A percentile compares a stretch with the other conserved stretches of the same genome.
Conservation (phyloP, 2,113 vertebrate genomes). For the Poeciliopsis prolifica region DNA sequence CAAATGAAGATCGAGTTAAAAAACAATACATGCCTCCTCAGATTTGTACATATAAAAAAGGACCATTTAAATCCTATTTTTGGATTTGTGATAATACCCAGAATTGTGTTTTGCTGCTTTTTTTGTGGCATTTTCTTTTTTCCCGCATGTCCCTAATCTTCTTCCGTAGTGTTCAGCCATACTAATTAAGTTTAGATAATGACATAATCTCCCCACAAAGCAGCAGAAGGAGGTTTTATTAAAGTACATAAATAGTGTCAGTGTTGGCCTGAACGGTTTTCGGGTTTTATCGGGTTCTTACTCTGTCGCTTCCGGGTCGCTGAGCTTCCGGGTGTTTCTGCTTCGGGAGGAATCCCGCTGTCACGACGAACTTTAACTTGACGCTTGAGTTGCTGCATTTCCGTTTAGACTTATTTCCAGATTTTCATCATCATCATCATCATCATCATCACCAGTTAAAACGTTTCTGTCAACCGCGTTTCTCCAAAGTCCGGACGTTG, state of each 20-base stretch:
- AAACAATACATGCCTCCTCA: neutral
- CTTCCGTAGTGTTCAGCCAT: no score
- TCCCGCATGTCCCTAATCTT: no score
- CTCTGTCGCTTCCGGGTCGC: constrained; percentile 3
- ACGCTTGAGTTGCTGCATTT: constrained; percentile 41
- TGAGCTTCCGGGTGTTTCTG: constrained; percentile 49
- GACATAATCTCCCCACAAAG: no score
- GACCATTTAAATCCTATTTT: no score
- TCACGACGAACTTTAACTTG: neutral
- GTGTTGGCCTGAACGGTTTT: neutral
- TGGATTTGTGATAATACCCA: no score
- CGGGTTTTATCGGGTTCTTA: constrained; percentile 32
- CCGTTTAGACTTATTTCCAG: neutral
- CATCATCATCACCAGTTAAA: neutral
- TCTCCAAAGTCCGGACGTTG: neutral
- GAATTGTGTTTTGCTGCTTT: no score
- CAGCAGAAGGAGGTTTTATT: neutral
- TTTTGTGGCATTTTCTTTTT: no score
- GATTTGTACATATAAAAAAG: neutral
- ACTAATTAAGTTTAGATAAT: no score
- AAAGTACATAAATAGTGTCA: neutral
- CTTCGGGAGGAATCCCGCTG: neutral
- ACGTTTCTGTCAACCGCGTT: rapidly evolving
- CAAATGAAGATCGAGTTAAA: neutral
- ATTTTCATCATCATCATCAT: neutral